Conservation (phyloP, 2,888 invertebrate genomes). For the Monoplex corrugatus region DNA sequence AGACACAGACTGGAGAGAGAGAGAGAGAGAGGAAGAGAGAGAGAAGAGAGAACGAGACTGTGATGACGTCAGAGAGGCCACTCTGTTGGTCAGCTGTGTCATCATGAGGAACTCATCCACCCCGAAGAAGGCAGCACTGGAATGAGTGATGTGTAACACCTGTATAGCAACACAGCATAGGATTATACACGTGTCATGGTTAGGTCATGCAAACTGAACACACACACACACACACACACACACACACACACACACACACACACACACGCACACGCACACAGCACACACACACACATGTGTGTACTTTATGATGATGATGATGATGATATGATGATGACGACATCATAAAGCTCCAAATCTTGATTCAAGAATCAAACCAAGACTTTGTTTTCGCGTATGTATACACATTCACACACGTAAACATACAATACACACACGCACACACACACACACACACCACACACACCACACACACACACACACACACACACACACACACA, state of each 20-base stretch:
- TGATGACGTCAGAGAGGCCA: conserved; percentile 68
- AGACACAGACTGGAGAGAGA: neutral
- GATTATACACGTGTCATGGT: neutral
- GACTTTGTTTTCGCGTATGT: neutral
- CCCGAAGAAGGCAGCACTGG: conserved; percentile 72
- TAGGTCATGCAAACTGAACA: neutral
- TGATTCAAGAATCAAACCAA: too few species aligned
- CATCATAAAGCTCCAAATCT: too few species aligned
- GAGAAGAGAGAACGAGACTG: conserved; percentile 9
- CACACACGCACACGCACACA: neutral
- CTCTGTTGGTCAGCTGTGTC: conserved; percentile 68
- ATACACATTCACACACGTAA: neutral
- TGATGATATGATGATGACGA: too few species aligned
- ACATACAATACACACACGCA: neutral
- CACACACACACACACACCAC: neutral
- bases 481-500: neutral
- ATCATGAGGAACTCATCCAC: conserved; percentile 74
- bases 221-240: neutral
- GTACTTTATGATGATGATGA: neutral
- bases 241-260: neutral
- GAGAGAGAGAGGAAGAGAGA: neutral
- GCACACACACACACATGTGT: neutral
- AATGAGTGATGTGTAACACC: conserved; percentile 74
- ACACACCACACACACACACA: neutral
- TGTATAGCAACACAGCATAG: conserved; percentile 51